Evolutionary conservation across 2,797 vertebrate species (phyloP).

Genomic region (Acanthis flammea): DNA sequence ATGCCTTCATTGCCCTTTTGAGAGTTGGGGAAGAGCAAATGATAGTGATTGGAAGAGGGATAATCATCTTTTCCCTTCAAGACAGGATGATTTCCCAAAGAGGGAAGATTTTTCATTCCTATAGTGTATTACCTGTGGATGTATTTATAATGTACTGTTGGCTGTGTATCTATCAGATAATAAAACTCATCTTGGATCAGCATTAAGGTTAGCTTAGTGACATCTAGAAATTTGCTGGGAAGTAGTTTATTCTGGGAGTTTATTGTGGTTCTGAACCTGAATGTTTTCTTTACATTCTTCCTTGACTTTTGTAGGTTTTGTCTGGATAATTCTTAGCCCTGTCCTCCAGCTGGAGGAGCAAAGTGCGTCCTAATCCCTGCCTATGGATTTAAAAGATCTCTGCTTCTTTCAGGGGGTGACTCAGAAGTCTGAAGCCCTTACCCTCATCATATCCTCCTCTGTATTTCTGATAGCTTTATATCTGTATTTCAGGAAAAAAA

Average conservation of each 20-base stretch:
- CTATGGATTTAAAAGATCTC: neutral
- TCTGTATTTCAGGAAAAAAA: neutral
- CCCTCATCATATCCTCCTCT: neutral
- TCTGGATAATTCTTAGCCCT: neutral
- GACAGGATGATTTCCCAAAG: neutral
- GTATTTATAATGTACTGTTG: neutral
- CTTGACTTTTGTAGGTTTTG: neutral
- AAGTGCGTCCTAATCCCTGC: neutral
- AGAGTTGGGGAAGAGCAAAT: neutral
- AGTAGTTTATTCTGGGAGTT: neutral
- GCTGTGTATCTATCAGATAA: neutral
- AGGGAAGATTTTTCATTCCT: neutral
- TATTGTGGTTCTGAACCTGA: neutral
- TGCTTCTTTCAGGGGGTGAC: neutral
- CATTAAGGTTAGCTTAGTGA: neutral
- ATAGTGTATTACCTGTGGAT: neutral
- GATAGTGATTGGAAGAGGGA: neutral
- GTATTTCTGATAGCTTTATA: neutral
- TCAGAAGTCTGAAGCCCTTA: neutral
- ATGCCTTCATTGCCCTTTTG: neutral
- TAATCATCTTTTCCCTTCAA: neutral
- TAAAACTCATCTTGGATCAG: neutral
- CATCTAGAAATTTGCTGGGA: neutral
- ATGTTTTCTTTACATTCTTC: neutral
- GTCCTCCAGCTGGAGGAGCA: neutral